Base-by-base conservation (phyloP, 2,888 invertebrate genomes). In the Meloe dianella region DNA sequence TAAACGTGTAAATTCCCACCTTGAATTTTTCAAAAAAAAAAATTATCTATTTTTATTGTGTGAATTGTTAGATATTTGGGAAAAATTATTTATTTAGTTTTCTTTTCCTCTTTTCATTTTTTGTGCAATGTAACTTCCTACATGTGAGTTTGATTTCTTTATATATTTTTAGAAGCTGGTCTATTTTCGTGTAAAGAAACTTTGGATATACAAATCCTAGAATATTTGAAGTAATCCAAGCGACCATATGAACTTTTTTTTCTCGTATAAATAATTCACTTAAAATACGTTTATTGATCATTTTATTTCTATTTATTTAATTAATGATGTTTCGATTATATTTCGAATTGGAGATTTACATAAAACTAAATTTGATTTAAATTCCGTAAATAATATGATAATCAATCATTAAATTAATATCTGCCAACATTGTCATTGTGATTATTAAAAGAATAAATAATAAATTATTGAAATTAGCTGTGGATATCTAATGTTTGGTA, bases 151-250 rank as follows among this genome's bases (percentile, higher is more conserved):
- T 75, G 71, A 73, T 75, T 77, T 75, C 54, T 72, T 57, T 71
- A 68, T 68, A 54, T 78, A 77, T 78, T 78, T 78, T 75, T 78
- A 75, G 77, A 73, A 62, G 69, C 70, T 68, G 71, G 69, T 74
- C 75, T 79, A 78, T 79, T 79, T 77, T 77, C 70, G 76, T 74
- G 65, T 70, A 72, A 76, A 74, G 75, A 76, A 75, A 74, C 75
- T 24, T 24, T 14, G 54, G n/a, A 74, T 74, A 76, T 73, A 77
- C 75, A 77, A 77, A 78, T 74, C 71, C 68, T 71, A 73, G 67
- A 72, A 74, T 74, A 75, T 75, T 74, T 69, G 24, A 54, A 54
- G 54, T 54, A 54, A 54, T 54, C 54, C 24, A 54, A 54, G 24
- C 54, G 24, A 54, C 54, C 54, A 54, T 54, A 24, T 54, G 54